Percentiles rank a stretch among this genome's conserved stretches.
Evolutionary conservation across 2,888 invertebrate genomes (phyloP).

Genomic region (Drosophila phalerata): DNA sequence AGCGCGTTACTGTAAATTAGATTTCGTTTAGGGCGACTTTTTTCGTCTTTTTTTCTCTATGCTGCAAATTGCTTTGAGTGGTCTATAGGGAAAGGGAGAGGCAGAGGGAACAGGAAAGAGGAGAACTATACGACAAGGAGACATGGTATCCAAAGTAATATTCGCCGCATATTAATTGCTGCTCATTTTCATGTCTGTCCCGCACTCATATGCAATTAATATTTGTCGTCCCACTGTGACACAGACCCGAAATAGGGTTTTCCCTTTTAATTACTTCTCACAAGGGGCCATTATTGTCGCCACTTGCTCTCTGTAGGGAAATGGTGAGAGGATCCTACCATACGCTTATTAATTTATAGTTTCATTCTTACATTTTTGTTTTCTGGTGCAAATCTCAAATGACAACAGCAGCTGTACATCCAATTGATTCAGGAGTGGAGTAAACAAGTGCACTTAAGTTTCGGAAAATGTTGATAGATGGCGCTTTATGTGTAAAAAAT

Average conservation of each 20-base stretch:
- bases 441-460: conserved; percentile 19
- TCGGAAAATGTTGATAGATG: conserved; percentile 18
- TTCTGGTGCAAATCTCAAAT: conserved; percentile 18
- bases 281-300: conserved; percentile 50
- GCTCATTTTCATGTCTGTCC: conserved; percentile 68
- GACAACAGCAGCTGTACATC: conserved; percentile 35
- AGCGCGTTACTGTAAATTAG: conserved; percentile 70
- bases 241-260: conserved; percentile 34
- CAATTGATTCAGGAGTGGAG: conserved; percentile 5
- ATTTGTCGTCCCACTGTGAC: conserved; percentile 60
- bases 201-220: conserved; percentile 76
- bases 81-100: conserved; percentile 35
- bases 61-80: conserved; percentile 56
- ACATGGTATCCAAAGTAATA: conserved; percentile 28
- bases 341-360: conserved; percentile 46
- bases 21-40: conserved; percentile 63
- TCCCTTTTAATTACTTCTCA: conserved; percentile 68
- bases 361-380: conserved; percentile 15
- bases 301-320: not conserved
- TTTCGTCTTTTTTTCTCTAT: conserved; percentile 20
- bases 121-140: not conserved
- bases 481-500: conserved; percentile 4
- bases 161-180: conserved; percentile 69
- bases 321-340: not conserved
- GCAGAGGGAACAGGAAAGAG: not conserved